Base-by-base conservation (phyloP, 2,888 invertebrate species). In the Scaeva pyrastri region DNA sequence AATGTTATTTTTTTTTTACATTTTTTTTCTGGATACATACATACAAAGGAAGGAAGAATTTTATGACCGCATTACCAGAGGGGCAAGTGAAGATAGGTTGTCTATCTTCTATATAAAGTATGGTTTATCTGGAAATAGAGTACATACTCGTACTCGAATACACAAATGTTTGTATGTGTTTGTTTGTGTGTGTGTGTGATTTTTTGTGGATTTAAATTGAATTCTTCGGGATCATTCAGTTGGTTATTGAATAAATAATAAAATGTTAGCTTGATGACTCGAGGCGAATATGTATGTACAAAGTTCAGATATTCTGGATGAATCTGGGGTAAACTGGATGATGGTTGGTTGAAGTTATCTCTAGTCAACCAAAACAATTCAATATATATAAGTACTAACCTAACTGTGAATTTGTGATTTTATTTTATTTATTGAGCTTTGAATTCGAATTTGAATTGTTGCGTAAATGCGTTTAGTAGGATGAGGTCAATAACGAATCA, bases 151-250 rank as follows among this genome's bases (percentile, higher is more conserved):
- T 55, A 11, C 3, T 21, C 10, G 39, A 11, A 52, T 23, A 23
- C 26, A 52, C 8, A 14, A 48, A 31, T 60, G n/a, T 60, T 60
- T 62, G 23, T 62, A 23, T 31, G 31, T 31, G 7, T 31, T 23
- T 14, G n/a, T 5, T 23, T 66, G 31, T 48, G 16, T 64, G 45
- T n/a, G n/a, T n/a, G n/a, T n/a, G n/a, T n/a, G 26, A 64, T 26
- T n/a, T n/a, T n/a, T 45, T 48, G 31, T 66, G 48, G 64, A 66
- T 66, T 66, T 66, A 48, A 66, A 66, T 66, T 66, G 64, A 66
- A 66, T 48, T 66, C 64, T 66, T 12, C 19, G 31, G 64, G 31
- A 64, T 45, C 64, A 64, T 26, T 64, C 45, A n/a, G 11, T 36
- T 12, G 19, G 64, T 45, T 64, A 64, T 64, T 64, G 64, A 64